Evolutionary conservation across 2,113 vertebrate species (phyloP).

Genomic region (Pyrgilauda ruficollis): DNA sequence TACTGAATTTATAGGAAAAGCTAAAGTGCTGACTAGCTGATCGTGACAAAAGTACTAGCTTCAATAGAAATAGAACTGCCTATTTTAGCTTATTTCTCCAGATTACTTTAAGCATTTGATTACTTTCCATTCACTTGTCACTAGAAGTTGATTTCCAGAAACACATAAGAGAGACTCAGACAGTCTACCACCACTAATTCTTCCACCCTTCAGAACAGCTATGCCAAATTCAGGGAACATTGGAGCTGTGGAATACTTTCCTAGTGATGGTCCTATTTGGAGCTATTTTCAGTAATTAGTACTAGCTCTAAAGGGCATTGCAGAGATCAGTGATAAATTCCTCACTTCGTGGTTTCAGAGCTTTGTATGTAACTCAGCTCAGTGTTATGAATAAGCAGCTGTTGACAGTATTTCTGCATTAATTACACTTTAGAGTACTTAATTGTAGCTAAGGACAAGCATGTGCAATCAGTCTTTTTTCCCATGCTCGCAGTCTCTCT

Average conservation of each 20-base stretch:
- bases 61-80: background rate
- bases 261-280: background rate
- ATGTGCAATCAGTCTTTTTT: background rate
- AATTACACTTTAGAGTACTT: background rate
- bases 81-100: background rate
- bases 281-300: background rate
- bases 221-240: background rate
- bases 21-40: background rate
- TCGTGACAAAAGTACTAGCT: background rate
- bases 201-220: background rate
- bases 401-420: slow-evolving; percentile 8
- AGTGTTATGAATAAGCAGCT: background rate
- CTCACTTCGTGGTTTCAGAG: background rate
- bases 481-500: background rate
- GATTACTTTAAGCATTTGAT: background rate
- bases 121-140: background rate
- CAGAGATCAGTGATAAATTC: background rate
- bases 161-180: background rate
- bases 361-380: background rate
- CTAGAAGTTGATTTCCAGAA: background rate
- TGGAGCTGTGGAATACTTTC: background rate
- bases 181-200: background rate
- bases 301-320: background rate
- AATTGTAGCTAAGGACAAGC: background rate
- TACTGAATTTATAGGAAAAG: background rate